Conservation (phyloP, 2,113 vertebrate genomes). For the Meleagris gallopavo region DNA sequence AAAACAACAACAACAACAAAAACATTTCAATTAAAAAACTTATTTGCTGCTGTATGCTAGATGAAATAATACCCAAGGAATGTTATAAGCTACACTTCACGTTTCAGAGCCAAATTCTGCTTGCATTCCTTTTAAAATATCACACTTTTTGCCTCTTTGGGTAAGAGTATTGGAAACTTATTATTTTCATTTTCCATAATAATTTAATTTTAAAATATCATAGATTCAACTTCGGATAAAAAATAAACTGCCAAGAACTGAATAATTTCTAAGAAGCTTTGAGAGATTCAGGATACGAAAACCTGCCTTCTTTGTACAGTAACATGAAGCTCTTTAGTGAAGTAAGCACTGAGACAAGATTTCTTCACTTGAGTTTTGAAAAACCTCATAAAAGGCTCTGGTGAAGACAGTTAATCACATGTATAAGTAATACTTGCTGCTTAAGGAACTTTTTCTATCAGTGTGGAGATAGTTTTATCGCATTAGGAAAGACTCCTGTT, state of each 20-base stretch:
- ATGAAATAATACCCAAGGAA: constrained; percentile 55
- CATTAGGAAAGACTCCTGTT: neutral
- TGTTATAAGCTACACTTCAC: neutral
- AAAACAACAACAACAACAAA: no score
- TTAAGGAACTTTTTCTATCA: neutral
- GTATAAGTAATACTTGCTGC: neutral
- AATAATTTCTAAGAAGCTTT: neutral
- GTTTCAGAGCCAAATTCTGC: neutral
- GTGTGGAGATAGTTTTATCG: neutral
- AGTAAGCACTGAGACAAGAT: neutral
- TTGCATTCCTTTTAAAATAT: neutral
- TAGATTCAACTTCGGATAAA: neutral
- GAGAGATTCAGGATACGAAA: neutral
- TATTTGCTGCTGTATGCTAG: constrained; percentile 12
- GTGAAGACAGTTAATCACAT: neutral
- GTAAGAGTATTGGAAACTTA: neutral
- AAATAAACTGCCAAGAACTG: neutral
- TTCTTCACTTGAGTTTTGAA: neutral
- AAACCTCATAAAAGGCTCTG: neutral
- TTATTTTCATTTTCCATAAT: neutral
- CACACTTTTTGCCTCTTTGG: neutral
- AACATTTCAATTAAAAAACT: neutral
- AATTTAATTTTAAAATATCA: neutral
- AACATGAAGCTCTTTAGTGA: neutral
- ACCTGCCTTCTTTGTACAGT: neutral